Evolutionary conservation across 1,140 invertebrate genomes (phyloP).

Genomic region (Bombus sibiricus): DNA sequence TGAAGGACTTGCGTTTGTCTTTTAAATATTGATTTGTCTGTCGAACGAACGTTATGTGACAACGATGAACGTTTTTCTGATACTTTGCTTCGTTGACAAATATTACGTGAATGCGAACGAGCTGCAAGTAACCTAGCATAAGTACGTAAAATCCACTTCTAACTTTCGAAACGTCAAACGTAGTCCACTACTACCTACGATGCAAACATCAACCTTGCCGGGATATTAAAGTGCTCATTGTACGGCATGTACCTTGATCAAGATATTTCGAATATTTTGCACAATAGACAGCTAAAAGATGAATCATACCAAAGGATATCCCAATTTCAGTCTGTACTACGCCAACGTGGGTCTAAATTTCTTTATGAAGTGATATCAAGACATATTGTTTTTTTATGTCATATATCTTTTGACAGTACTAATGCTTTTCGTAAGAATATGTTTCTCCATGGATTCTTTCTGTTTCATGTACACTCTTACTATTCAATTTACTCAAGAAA

Average conservation of each 20-base stretch:
- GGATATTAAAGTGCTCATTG: constrained; percentile 48
- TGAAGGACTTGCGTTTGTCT: constrained; percentile 67
- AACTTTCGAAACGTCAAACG: constrained; percentile 61
- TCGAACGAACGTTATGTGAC: constrained; percentile 55
- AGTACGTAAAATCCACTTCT: constrained; percentile 57
- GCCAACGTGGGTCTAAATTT: constrained; percentile 21
- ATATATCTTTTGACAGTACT: constrained; percentile 33
- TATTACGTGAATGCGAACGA: constrained; percentile 30
- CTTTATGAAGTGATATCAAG: constrained; percentile 1
- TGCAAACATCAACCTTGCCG: constrained; percentile 67
- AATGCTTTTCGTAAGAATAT: constrained; percentile 10
- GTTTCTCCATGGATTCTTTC: neutral
- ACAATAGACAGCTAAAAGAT: constrained; percentile 1
- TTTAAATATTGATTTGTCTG: constrained; percentile 72
- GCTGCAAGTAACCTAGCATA: constrained; percentile 60
- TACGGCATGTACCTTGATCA: constrained; percentile 43
- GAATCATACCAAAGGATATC: neutral
- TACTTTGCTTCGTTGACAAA: constrained; percentile 6
- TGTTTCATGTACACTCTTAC: neutral
- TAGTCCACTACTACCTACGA: constrained; percentile 54
- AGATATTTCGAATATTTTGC: constrained; percentile 53
- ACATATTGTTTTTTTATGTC: constrained; percentile 30
- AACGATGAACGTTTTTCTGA: constrained; percentile 59
- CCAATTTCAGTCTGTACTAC: neutral
- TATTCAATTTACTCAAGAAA: neutral